phyloP scores from a whole-genome alignment of 2,888 invertebrate genomes.

The Mamestra brassicae region DNA sequence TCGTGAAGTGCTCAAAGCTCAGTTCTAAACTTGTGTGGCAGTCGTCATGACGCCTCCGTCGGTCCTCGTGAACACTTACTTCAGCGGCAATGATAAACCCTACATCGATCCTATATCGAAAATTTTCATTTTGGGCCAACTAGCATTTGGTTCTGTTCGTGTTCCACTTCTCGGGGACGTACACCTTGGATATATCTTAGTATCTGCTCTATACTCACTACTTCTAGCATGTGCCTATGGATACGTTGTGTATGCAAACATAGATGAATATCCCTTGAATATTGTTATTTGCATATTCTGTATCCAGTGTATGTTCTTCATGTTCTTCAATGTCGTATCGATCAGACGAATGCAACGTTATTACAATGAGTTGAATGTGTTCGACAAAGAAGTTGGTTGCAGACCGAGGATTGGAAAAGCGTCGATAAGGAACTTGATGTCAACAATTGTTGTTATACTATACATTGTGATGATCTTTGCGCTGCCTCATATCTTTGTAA shows the following conservation, averaged over 20 bases:
- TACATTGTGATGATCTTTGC: slow-evolving; percentile 55
- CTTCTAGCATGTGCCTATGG: slow-evolving; percentile 41
- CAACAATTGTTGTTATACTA: slow-evolving; percentile 61
- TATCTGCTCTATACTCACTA: slow-evolving; percentile 64
- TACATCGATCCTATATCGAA: slow-evolving; percentile 75
- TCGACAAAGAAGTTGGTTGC: slow-evolving; percentile 75
- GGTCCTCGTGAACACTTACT: slow-evolving; percentile 75
- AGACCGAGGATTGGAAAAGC: slow-evolving; percentile 69
- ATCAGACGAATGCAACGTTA: slow-evolving; percentile 71
- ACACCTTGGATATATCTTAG: slow-evolving; percentile 54
- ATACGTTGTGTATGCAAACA: slow-evolving; percentile 8
- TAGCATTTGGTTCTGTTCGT: slow-evolving; percentile 72
- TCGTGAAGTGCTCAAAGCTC: slow-evolving; percentile 15
- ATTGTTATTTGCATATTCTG: slow-evolving; percentile 44
- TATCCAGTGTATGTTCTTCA: slow-evolving; percentile 63
- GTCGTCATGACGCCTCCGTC: slow-evolving; percentile 71
- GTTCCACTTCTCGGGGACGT: slow-evolving; percentile 67
- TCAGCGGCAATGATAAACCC: slow-evolving; percentile 64
- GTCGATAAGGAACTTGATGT: slow-evolving; percentile 69
- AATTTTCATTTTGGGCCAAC: slow-evolving; percentile 69
- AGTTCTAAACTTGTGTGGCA: slow-evolving; percentile 34
- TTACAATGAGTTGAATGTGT: slow-evolving; percentile 73
- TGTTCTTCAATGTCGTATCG: slow-evolving; percentile 67
- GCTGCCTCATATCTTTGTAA: slow-evolving; percentile 43
- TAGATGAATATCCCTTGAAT: slow-evolving; percentile 35